phyloP scores from a whole-genome alignment of 2,113 vertebrate genomes.

The Myotis yumanensis region DNA sequence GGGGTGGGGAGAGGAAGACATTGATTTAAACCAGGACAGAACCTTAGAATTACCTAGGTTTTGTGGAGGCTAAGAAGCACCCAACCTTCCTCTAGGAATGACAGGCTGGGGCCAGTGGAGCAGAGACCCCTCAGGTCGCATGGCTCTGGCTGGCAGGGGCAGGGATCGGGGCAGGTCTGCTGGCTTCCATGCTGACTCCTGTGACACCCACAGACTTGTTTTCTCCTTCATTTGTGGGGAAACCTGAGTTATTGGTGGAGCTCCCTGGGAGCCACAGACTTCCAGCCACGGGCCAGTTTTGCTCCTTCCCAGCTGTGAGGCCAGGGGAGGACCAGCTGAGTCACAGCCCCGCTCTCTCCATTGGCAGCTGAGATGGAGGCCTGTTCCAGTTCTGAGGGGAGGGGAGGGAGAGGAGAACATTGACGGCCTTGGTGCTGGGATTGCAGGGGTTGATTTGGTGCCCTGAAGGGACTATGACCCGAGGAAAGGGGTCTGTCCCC shows the following conservation, averaged over 20 bases:
- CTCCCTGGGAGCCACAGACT: constrained; percentile 61
- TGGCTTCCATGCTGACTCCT: constrained; percentile 36
- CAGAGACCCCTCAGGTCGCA: not conserved
- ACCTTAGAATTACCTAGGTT: not conserved
- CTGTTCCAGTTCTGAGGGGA: not conserved
- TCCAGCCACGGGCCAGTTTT: constrained; percentile 3
- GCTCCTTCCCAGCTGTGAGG: not conserved
- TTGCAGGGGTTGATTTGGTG: not conserved
- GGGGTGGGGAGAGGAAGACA: not conserved
- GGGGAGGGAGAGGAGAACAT: too few relatives aligned
- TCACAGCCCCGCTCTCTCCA: not conserved
- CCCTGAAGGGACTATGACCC: not conserved
- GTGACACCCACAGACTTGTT: constrained; percentile 57
- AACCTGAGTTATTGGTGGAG: constrained; percentile 59
- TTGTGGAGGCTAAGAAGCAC: not conserved
- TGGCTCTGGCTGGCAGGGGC: too few relatives aligned
- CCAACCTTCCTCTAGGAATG: not conserved
- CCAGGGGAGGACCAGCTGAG: not conserved
- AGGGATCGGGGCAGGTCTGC: not conserved
- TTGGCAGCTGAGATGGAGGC: not conserved
- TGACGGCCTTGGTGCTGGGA: too few relatives aligned
- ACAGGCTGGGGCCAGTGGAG: not conserved
- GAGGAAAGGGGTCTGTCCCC: not conserved
- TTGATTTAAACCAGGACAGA: not conserved
- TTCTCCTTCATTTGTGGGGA: constrained; percentile 57